These are phyloP conservation scores for Caradrina kadenii DNA, from an alignment of 2,888 invertebrate species.

Conservation along the genomic window DNA sequence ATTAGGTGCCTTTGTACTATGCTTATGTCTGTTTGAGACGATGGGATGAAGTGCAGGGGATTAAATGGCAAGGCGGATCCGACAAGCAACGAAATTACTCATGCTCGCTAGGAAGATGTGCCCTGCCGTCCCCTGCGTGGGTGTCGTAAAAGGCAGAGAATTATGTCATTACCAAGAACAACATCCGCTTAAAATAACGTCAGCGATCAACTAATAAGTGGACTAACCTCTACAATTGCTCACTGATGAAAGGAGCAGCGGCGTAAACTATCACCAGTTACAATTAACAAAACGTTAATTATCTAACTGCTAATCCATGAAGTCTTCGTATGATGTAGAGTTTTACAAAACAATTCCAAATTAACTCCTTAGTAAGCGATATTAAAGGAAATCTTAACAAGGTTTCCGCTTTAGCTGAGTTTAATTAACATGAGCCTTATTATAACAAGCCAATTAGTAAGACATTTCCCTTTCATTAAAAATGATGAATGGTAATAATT, in stretches of 20 bases:
- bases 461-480: constrained; percentile 39
- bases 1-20: background rate
- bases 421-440: constrained; percentile 41
- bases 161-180: constrained; percentile 2
- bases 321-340: constrained; percentile 5
- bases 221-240: background rate
- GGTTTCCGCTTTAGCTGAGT: constrained; percentile 41
- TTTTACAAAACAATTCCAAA: constrained; percentile 18
- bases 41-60: constrained; percentile 16
- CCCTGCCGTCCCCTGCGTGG: constrained; percentile 7
- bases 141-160: constrained; percentile 10
- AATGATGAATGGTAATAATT: constrained; percentile 34
- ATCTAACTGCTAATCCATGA: constrained; percentile 1
- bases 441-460: constrained; percentile 41
- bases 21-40: background rate
- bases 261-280: background rate
- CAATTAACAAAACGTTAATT: background rate
- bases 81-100: constrained; percentile 27
- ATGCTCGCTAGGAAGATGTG: constrained; percentile 25
- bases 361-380: constrained; percentile 30
- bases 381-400: constrained; percentile 41
- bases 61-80: constrained; percentile 2
- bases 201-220: background rate
- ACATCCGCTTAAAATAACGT: background rate
- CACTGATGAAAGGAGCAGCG: too few species aligned